These are phyloP conservation scores for Ancistrus triradiatus DNA, from an alignment of 2,113 vertebrate species.

Conservation along the genomic window DNA sequence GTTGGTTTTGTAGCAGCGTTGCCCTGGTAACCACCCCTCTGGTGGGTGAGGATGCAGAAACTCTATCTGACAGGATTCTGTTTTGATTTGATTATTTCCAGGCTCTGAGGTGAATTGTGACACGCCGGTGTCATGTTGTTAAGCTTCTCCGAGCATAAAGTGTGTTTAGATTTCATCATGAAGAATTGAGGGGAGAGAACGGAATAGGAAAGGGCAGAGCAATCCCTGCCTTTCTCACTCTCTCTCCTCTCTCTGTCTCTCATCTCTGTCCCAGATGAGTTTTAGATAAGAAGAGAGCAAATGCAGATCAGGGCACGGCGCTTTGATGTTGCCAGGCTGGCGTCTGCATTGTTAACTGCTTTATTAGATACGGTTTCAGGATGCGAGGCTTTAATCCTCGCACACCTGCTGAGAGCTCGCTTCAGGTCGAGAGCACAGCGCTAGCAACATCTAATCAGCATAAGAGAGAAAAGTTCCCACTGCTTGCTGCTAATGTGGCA, in stretches of 20 bases:
- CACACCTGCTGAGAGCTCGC: slow-evolving; percentile 33
- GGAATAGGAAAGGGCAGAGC: no score
- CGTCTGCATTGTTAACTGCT: slow-evolving; percentile 25
- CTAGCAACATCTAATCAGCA: slow-evolving; percentile 27
- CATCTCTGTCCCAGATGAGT: slow-evolving; percentile 2
- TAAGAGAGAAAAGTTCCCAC: slow-evolving; percentile 6
- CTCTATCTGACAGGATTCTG: slow-evolving; percentile 4
- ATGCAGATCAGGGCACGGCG: slow-evolving; percentile 7
- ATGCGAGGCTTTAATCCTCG: slow-evolving; percentile 30
- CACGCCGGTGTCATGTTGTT: slow-evolving; percentile 23
- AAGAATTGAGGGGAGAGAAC: not conserved
- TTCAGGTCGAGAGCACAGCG: not conserved
- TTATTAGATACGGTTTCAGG: slow-evolving; percentile 18
- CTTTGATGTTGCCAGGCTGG: slow-evolving; percentile 32
- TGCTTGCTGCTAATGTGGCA: slow-evolving; percentile 20
- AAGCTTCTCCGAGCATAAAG: not conserved
- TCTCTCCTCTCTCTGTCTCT: not conserved
- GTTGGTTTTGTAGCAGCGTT: slow-evolving; percentile 37
- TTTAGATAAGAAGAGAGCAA: not conserved
- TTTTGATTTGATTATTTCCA: slow-evolving; percentile 18
- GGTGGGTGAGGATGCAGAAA: slow-evolving; percentile 8
- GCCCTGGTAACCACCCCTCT: slow-evolving; percentile 36
- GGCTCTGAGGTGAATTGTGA: slow-evolving; percentile 1
- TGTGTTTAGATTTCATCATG: not conserved
- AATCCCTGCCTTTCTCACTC: not conserved